These are phyloP conservation scores for Oreochromis aureus DNA, from an alignment of 2,113 vertebrate genomes.

Conservation along the genomic window DNA sequence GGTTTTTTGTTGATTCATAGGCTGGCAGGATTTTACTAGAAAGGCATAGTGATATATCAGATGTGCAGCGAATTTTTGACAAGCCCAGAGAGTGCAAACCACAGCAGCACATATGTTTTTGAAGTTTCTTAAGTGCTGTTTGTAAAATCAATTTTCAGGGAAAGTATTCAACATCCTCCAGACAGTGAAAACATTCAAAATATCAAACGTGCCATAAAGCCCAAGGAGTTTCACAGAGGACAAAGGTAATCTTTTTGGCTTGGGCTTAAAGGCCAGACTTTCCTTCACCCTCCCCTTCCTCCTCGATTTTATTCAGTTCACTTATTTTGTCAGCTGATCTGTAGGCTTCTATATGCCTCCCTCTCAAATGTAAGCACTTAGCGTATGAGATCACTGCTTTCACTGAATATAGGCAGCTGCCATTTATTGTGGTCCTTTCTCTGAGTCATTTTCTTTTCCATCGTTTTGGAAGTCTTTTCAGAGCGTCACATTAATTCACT, in stretches of 20 bases:
- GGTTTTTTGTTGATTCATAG: background rate
- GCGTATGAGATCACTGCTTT: slow-evolving; percentile 59
- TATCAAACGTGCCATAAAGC: slow-evolving; percentile 4
- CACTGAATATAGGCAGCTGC: slow-evolving; percentile 52
- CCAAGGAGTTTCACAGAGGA: background rate
- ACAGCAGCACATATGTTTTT: slow-evolving; percentile 46
- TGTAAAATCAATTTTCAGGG: slow-evolving; percentile 36
- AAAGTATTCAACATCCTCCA: background rate
- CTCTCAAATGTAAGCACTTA: slow-evolving; percentile 40
- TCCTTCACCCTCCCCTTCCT: background rate
- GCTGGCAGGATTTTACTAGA: background rate
- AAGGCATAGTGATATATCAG: background rate
- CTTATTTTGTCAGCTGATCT: slow-evolving; percentile 9
- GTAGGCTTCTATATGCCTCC: background rate
- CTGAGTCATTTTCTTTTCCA: background rate
- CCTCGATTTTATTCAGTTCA: background rate
- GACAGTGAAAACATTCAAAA: slow-evolving; percentile 14
- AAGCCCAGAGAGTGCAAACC: background rate
- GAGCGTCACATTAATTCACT: background rate
- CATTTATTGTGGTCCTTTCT: slow-evolving; percentile 35
- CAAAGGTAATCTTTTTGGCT: background rate
- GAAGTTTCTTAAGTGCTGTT: slow-evolving; percentile 6
- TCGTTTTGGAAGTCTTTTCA: background rate
- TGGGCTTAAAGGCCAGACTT: background rate
- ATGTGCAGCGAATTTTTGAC: background rate